Conservation (phyloP, 2,113 vertebrate species). For the Casuarius casuarius region DNA sequence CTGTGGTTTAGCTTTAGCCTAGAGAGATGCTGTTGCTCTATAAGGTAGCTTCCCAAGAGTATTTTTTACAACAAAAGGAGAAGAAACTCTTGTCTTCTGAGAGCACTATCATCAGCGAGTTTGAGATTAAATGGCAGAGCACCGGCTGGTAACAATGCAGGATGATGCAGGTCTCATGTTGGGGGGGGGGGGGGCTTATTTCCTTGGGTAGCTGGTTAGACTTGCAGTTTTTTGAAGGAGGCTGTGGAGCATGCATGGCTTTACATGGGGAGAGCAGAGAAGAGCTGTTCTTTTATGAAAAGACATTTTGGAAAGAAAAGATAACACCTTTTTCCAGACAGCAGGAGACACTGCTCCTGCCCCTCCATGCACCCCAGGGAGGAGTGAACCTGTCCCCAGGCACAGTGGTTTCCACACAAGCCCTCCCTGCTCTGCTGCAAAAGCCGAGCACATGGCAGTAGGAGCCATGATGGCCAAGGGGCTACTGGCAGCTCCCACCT, state of each 20-base stretch:
- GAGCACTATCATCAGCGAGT: not conserved
- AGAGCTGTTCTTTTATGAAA: not conserved
- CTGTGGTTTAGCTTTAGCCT: constrained; percentile 32
- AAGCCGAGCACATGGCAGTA: not conserved
- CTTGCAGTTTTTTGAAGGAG: not conserved
- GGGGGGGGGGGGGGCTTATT: not conserved
- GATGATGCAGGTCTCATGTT: not conserved
- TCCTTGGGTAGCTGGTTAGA: not conserved
- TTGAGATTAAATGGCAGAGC: not conserved
- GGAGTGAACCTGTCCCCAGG: not conserved
- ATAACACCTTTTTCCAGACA: not conserved
- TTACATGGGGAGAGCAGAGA: not conserved
- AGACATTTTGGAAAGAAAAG: not conserved
- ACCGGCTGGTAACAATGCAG: not conserved
- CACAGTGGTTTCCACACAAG: not conserved
- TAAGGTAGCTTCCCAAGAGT: not conserved
- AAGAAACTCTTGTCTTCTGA: constrained; percentile 19
- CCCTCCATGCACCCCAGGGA: rapidly evolving
- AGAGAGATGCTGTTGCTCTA: not conserved
- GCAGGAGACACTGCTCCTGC: not conserved
- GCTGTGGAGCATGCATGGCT: not conserved
- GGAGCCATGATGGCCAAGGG: rapidly evolving
- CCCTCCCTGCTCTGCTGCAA: not conserved
- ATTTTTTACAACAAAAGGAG: constrained; percentile 32
- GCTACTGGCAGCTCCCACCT: not conserved